Percentiles rank a stretch among this genome's conserved stretches.
These are phyloP conservation scores for Odontamblyopus rebecca DNA, from an alignment of 2,797 vertebrate genomes.

Conservation along the genomic window DNA sequence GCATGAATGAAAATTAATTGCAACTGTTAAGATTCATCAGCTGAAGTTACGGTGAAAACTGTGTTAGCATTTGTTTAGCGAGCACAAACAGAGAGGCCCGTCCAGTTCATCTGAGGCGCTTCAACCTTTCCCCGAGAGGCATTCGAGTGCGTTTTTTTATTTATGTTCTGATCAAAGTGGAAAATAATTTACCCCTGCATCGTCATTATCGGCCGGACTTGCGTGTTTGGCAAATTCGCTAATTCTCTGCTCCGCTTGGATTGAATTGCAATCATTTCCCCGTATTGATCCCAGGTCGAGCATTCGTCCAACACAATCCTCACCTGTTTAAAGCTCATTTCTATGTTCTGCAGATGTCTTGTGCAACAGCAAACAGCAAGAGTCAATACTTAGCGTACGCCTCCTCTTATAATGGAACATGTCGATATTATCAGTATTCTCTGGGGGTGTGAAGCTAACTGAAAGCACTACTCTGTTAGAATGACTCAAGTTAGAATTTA, in stretches of 20 bases:
- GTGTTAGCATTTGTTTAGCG: slow-evolving; percentile 41
- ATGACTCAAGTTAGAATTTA: too few species aligned
- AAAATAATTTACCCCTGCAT: slow-evolving; percentile 49
- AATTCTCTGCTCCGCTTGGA: slow-evolving; percentile 29
- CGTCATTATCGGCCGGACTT: slow-evolving; percentile 26
- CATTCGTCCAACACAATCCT: slow-evolving; percentile 55
- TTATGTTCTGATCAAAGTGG: slow-evolving; percentile 54
- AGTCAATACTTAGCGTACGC: slow-evolving; percentile 46
- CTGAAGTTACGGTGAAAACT: slow-evolving; percentile 57
- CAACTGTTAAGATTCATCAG: slow-evolving; percentile 75
- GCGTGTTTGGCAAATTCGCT: slow-evolving; percentile 23
- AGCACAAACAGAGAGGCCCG: slow-evolving; percentile 18
- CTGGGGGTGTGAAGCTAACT: too few species aligned
- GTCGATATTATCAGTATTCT: slow-evolving; percentile 37
- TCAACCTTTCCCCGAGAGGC: slow-evolving; percentile 52
- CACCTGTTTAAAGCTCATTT: slow-evolving; percentile 48
- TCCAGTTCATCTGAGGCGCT: slow-evolving; percentile 58
- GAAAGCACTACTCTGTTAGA: too few species aligned
- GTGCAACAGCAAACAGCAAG: slow-evolving; percentile 46
- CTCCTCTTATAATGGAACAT: slow-evolving; percentile 23
- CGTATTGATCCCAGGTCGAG: slow-evolving; percentile 40
- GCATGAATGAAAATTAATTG: slow-evolving; percentile 74
- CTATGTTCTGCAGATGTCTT: slow-evolving; percentile 46
- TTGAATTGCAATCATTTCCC: slow-evolving; percentile 49
- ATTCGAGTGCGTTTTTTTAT: slow-evolving; percentile 39